Evolutionary conservation across 2,797 vertebrate species (phyloP).

Genomic region (Pachyuromys duprasi): DNA sequence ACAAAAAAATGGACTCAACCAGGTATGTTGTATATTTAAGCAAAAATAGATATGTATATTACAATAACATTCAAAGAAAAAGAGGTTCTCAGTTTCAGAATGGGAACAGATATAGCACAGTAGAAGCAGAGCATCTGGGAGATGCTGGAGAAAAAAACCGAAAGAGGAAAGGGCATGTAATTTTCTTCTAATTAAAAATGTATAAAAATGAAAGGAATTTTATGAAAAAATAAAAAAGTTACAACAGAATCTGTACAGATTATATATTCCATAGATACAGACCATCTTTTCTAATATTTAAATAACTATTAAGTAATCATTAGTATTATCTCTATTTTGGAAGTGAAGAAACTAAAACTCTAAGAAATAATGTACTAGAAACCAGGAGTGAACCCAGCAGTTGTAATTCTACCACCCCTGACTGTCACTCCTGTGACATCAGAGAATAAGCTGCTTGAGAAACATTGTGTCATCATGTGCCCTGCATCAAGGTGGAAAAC

Average conservation of each 20-base stretch:
- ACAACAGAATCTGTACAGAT: neutral
- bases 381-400: neutral
- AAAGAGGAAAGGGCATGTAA: neutral
- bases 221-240: neutral
- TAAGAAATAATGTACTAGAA: constrained; percentile 26
- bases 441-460: neutral
- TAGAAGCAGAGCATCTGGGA: neutral
- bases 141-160: neutral
- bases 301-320: neutral
- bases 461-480: neutral
- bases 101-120: neutral
- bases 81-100: neutral
- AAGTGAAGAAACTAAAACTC: constrained; percentile 10
- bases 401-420: neutral
- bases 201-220: neutral
- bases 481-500: neutral
- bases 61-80: neutral
- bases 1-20: neutral
- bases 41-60: neutral
- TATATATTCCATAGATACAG: neutral
- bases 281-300: constrained; percentile 8
- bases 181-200: neutral
- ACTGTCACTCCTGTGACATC: neutral
- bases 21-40: neutral
- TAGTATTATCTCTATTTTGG: constrained; percentile 8